Base-by-base conservation (phyloP, 2,113 vertebrate genomes). In the Apteryx owenii region DNA sequence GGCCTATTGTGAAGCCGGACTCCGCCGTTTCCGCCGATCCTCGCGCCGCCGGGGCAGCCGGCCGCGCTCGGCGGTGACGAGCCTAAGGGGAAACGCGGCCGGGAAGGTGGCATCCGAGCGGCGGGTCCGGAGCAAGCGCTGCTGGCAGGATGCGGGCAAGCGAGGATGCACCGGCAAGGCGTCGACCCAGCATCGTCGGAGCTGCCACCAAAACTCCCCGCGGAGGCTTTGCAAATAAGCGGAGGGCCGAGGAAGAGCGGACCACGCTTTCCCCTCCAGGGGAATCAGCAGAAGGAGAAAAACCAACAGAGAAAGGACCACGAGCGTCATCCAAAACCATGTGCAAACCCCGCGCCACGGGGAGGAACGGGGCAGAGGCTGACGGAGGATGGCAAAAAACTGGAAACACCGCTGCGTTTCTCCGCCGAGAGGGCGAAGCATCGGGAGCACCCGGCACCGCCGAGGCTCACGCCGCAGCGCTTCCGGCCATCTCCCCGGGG, bases 1-100 rank as follows among this genome's bases (percentile, higher is more conserved):
- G 0, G 56, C 85, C 97, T 71, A 98, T 97, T 98, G 97, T 97
- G 95, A 96, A 42, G 88, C 91, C 81, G 95, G 89, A 93, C 86
- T 92, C 1, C 3, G 77, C 18, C 7, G 16, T 22, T 98, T 98
- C 98, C 97, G 95, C 79, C 29, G 61, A 15, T 36, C 17, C 31
- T n/a, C 31, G 29, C 69, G n/a, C 61, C n/a, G 7, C 36, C 8
- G 61, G 61, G 61, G 38, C 14, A 81, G 90, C 40, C 51, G 29
- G 28, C 56, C 3, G 13, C 77, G 73, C 90, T 77, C 7, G 3
- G 65, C 62, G 29, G 56, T 16, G 17, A 31, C 56, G 6, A 12
- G 16, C 31, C 56, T 10, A 19, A 60, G 56, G 56, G 29, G 56
- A 33, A 33, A 20, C 9, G 18, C 29, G 31, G 10, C 29, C 17